Evolutionary conservation across 2,113 vertebrate species (phyloP), one percentile per base, ranked within the genome.

Genomic region (Diadophis punctatus): DNA sequence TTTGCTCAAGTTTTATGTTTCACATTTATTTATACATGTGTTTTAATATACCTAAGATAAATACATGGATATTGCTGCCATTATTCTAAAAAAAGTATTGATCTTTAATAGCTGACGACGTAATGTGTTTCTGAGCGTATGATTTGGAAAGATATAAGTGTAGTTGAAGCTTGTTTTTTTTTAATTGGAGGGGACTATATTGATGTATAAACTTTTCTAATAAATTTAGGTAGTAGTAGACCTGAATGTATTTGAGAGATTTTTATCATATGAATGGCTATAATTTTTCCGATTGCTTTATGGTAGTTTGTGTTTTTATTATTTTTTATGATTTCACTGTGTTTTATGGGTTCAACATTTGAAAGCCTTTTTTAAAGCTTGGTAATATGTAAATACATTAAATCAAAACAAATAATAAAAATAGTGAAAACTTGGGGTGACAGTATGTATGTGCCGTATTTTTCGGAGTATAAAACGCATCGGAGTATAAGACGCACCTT

Each of bases 1-100:
- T 49, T 94, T 96, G 74, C 22, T 86, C 86, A 74, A 93, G 89
- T 93, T 11, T 56, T 68, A 49, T 12, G 92, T 49, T 52, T 95
- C 3, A 39, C 48, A 87, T 89, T 80, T 95, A 91, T 39, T 89
- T 95, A 27, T 92, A 88, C 43, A 93, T 95, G 58, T 0, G 0
- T n/a, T 91, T 86, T 20, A 0, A 34, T 88, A 94, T 68, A 68
- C 92, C 27, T 55, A 3, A 91, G 93, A 92, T 93, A 93, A 92
- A 90, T 89, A 90, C 86, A 88, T 56, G 12, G 16, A 12, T 88
- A 91, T 6, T 9, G 8, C 25, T 87, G 56, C 43, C 90, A 48
- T 60, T 53, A 74, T 30, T 89, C 94, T 68, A 89, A 25, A 34
- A 68, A 68, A 88, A 92, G 2, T 89, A 48, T 39, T 52, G 43